phyloP scores from a whole-genome alignment of 2,888 invertebrate genomes.

The Megalurothrips usitatus region DNA sequence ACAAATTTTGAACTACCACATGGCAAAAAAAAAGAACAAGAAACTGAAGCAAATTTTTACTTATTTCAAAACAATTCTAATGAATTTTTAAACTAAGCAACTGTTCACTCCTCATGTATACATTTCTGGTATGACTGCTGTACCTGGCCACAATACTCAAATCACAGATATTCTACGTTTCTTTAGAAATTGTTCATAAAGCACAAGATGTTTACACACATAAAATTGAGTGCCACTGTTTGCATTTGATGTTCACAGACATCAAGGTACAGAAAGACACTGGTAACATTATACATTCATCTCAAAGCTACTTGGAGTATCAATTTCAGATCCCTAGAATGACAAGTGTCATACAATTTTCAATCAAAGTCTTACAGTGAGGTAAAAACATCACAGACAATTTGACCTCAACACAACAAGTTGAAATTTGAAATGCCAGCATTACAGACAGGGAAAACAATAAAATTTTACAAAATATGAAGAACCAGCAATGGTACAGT shows the following conservation, averaged over 20 bases:
- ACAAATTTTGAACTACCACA: background rate
- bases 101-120: background rate
- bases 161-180: background rate
- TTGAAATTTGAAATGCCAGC: too few relatives aligned
- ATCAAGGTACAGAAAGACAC: background rate
- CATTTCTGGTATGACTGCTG: too few relatives aligned
- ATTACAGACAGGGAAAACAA: too few relatives aligned
- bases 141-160: background rate
- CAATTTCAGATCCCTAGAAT: background rate
- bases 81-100: background rate
- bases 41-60: background rate
- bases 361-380: background rate
- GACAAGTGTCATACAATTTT: background rate
- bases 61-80: too few relatives aligned
- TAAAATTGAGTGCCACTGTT: background rate
- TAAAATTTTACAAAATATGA: too few relatives aligned
- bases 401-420: background rate
- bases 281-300: background rate
- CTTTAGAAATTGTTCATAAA: too few relatives aligned
- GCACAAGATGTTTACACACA: too few relatives aligned
- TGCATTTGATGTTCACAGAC: background rate
- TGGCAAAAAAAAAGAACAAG: background rate
- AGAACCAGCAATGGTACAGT: background rate
- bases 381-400: conserved; percentile 20
- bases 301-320: background rate